Percentiles rank a stretch among this genome's conserved stretches.
phyloP scores from a whole-genome alignment of 2,888 invertebrate species.

The Graphium colonna region DNA sequence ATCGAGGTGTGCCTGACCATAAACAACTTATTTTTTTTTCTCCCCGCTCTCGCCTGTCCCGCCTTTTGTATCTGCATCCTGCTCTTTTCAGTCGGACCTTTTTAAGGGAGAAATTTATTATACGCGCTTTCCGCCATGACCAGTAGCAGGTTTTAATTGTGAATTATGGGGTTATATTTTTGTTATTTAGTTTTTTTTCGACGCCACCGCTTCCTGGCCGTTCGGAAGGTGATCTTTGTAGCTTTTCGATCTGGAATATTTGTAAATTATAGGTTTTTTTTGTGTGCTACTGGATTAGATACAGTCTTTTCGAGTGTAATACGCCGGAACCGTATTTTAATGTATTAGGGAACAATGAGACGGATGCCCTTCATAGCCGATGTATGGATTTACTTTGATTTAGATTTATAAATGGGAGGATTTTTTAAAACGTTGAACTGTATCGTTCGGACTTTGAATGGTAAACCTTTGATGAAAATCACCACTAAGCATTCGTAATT shows the following conservation, averaged over 20 bases:
- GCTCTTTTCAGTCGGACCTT: conserved; percentile 75
- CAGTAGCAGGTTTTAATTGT: conserved; percentile 78
- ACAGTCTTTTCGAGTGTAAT: conserved; percentile 58
- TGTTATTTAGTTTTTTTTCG: conserved; percentile 49
- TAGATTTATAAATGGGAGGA: conserved; percentile 37
- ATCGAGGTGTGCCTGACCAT: conserved; percentile 39
- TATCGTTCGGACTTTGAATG: too few species aligned
- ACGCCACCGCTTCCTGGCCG: conserved; percentile 57
- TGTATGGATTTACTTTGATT: conserved; percentile 26
- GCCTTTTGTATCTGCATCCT: conserved; percentile 71
- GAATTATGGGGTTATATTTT: conserved; percentile 68
- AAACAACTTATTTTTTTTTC: conserved; percentile 70
- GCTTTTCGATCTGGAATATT: conserved; percentile 60
- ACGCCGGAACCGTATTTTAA: conserved; percentile 53
- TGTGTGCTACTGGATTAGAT: conserved; percentile 54
- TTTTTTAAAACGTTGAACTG: too few species aligned
- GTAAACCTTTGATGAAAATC: too few species aligned
- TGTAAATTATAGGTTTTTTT: conserved; percentile 45
- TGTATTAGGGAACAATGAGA: conserved; percentile 49
- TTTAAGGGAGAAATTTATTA: conserved; percentile 78
- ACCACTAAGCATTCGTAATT: too few species aligned
- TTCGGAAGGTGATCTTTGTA: conserved; percentile 70
- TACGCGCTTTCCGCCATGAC: conserved; percentile 75
- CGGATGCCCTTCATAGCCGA: conserved; percentile 51
- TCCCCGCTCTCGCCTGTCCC: conserved; percentile 52